These are phyloP conservation scores for Acanthochromis polyacanthus DNA, from an alignment of 2,113 vertebrate species.

Conservation along the genomic window DNA sequence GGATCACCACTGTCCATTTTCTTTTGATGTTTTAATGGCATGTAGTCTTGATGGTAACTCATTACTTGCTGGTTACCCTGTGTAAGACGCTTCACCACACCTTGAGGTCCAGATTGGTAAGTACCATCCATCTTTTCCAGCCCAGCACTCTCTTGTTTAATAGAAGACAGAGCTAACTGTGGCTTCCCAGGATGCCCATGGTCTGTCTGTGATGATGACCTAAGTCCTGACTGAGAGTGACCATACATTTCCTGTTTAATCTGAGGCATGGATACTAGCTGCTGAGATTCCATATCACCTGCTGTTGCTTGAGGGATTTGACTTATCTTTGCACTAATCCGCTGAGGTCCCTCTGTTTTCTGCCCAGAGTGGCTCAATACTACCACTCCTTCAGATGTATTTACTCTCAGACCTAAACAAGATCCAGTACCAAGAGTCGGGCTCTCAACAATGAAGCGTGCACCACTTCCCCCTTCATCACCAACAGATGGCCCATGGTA, in stretches of 20 bases:
- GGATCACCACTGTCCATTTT: constrained; percentile 90
- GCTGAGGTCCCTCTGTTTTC: constrained; percentile 94
- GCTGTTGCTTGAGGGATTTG: constrained; percentile 96
- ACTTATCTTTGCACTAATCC: constrained; percentile 97
- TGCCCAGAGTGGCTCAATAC: constrained; percentile 96
- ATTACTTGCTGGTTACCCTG: constrained; percentile 90
- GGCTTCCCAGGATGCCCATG: constrained; percentile 91
- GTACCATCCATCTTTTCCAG: constrained; percentile 89
- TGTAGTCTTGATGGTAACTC: constrained; percentile 88
- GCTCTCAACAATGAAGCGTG: constrained; percentile 89
- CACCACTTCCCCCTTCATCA: constrained; percentile 86
- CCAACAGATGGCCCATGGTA: constrained; percentile 88
- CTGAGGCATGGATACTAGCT: constrained; percentile 95
- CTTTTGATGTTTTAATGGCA: constrained; percentile 89
- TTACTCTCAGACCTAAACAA: constrained; percentile 92
- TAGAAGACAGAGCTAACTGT: constrained; percentile 85
- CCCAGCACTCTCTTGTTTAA: constrained; percentile 87
- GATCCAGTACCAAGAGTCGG: constrained; percentile 83
- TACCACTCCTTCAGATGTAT: constrained; percentile 96
- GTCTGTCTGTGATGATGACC: constrained; percentile 84
- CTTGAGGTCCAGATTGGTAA: constrained; percentile 89
- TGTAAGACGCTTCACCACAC: constrained; percentile 89
- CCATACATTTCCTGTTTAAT: constrained; percentile 92
- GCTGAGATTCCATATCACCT: constrained; percentile 96
- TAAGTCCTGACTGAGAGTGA: constrained; percentile 86